Percentiles rank a stretch among this genome's conserved stretches.
Conservation (phyloP, 64 coral and sea anemone genomes). For the Cladopsammia gracilis region DNA sequence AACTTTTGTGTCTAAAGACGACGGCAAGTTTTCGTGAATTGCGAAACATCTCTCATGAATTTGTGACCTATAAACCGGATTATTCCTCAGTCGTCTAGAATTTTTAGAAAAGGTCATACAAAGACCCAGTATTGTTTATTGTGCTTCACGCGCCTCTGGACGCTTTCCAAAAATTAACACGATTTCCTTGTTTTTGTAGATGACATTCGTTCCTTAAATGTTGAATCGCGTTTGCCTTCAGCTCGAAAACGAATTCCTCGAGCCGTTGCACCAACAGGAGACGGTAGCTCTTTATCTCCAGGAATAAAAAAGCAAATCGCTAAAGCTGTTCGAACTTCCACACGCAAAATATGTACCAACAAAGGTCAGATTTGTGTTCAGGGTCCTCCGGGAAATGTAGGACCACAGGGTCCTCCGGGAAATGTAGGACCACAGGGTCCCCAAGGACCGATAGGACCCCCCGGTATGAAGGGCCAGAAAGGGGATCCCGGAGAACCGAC, state of each 20-base stretch:
- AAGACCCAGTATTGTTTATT: no score
- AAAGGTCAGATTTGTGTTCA: constrained; percentile 65
- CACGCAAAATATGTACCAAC: constrained; percentile 43
- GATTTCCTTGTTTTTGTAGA: not conserved
- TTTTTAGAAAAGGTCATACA: no score
- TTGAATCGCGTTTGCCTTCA: not conserved
- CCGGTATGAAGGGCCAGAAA: constrained; percentile 21
- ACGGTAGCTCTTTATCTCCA: constrained; percentile 10
- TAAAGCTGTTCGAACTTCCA: constrained; percentile 39
- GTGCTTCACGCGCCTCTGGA: no score
- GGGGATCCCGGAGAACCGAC: constrained; percentile 8
- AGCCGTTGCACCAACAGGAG: not conserved
- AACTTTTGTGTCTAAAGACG: no score
- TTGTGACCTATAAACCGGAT: no score
- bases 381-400: constrained; percentile 53
- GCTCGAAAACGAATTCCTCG: constrained; percentile 2
- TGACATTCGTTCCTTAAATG: no score
- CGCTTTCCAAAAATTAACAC: not conserved
- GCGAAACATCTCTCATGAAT: no score
- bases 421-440: constrained; percentile 25
- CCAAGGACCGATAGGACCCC: constrained; percentile 3
- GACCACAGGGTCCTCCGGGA: constrained; percentile 54
- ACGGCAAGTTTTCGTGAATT: no score
- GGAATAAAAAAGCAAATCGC: constrained; percentile 61
- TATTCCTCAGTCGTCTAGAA: no score